Evolutionary conservation across 2,113 vertebrate genomes (phyloP).

Genomic region (Rhynchopsitta pachyrhyncha): DNA sequence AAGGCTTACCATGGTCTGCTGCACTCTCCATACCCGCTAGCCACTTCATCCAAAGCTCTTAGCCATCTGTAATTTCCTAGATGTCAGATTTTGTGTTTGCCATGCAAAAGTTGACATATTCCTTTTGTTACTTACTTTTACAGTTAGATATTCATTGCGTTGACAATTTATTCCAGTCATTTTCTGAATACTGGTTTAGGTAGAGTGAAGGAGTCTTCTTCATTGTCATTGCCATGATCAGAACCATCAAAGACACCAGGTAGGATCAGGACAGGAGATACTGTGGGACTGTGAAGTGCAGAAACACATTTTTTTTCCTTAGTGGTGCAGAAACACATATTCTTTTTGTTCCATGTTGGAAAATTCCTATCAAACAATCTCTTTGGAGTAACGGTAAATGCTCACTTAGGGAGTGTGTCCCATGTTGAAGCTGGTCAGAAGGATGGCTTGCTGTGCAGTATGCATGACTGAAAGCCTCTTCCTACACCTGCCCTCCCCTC

Average conservation of each 20-base stretch:
- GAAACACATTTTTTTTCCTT: neutral
- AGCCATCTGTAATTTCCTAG: neutral
- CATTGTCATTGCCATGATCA: neutral
- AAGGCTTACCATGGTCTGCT: neutral
- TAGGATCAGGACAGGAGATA: neutral
- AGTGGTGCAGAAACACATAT: neutral
- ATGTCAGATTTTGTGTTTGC: neutral
- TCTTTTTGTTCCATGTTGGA: neutral
- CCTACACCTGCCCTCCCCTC: neutral
- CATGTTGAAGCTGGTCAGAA: neutral
- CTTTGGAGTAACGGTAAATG: neutral
- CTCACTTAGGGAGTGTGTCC: neutral
- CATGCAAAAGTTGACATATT: neutral
- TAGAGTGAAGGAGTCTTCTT: neutral
- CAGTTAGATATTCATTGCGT: neutral
- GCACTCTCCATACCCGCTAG: neutral
- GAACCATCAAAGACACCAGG: neutral
- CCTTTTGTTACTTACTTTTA: neutral
- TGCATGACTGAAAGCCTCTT: neutral
- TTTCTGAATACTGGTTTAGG: neutral
- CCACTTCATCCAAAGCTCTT: neutral
- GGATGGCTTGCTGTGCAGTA: neutral
- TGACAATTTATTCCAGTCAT: neutral
- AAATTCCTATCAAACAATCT: neutral
- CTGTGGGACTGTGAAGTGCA: neutral